Percentiles rank a stretch among this genome's conserved stretches.
Evolutionary conservation across 2,797 vertebrate species (phyloP).

Genomic region (Pteronotus mesoamericanus): DNA sequence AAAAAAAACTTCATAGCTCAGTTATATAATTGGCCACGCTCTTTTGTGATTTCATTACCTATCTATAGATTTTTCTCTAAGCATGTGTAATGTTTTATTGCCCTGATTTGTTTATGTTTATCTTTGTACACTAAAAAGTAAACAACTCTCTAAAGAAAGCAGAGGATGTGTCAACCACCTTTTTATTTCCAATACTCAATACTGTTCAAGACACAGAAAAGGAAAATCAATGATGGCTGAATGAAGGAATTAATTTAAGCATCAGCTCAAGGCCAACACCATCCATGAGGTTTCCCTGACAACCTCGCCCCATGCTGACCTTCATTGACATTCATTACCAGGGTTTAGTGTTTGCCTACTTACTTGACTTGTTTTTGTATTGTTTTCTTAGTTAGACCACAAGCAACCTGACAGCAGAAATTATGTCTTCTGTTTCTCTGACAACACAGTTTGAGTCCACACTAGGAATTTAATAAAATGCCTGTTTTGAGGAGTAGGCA

Average conservation of each 20-base stretch:
- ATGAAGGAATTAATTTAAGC: neutral
- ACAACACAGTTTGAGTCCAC: neutral
- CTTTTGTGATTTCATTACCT: neutral
- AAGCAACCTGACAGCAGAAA: neutral
- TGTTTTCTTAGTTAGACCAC: neutral
- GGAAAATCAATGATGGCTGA: neutral
- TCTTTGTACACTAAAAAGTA: neutral
- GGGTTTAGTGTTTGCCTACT: neutral
- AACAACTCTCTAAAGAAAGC: neutral
- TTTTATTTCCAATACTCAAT: neutral
- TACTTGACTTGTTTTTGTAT: neutral
- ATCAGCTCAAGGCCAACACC: neutral
- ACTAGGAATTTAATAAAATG: neutral
- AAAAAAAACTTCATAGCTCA: neutral
- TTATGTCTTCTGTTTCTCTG: conserved; percentile 4
- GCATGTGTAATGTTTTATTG: neutral
- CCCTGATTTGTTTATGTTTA: neutral
- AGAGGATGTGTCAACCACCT: neutral
- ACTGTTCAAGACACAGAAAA: neutral
- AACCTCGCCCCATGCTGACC: neutral
- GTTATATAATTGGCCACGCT: neutral
- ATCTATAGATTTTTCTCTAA: neutral
- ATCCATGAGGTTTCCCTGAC: neutral
- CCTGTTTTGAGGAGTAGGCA: neutral
- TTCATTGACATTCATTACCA: neutral